Evolutionary conservation across 2,797 vertebrate genomes (phyloP).

Genomic region (Yasuhikotakia modesta): DNA sequence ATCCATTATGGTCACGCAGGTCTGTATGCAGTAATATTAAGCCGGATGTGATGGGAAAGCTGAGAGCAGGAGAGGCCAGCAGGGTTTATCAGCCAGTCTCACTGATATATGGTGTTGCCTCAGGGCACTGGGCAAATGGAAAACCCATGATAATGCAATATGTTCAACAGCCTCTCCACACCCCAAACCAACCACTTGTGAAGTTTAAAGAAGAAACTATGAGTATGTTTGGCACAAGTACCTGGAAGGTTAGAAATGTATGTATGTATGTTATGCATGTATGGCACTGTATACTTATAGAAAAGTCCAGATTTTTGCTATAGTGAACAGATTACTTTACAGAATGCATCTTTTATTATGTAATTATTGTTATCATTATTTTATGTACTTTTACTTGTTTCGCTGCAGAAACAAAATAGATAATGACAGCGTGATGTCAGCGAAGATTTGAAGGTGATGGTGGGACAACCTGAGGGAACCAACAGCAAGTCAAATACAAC

Average conservation of each 20-base stretch:
- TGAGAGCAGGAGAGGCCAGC: conserved; percentile 20
- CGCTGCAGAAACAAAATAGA: conserved; percentile 11
- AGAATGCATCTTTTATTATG: too few species aligned
- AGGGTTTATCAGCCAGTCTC: conserved; percentile 29
- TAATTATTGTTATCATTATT: too few species aligned
- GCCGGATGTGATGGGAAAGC: conserved; percentile 3
- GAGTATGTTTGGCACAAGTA: conserved; percentile 7
- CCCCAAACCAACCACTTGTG: conserved; percentile 4
- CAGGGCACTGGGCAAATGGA: conserved; percentile 41
- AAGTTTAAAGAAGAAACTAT: not conserved
- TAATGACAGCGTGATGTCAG: not conserved
- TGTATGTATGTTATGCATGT: too few species aligned
- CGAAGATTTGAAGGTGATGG: too few species aligned
- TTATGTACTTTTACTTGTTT: too few species aligned
- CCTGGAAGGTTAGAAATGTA: too few species aligned
- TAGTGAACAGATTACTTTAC: too few species aligned
- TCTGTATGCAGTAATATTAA: conserved; percentile 42
- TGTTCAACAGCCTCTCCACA: conserved; percentile 40
- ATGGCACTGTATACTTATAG: too few species aligned
- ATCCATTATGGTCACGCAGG: conserved; percentile 45
- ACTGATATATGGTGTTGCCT: conserved; percentile 41
- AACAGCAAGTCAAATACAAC: not conserved
- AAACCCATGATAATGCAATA: conserved; percentile 53
- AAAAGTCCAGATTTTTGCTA: too few species aligned
- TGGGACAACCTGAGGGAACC: not conserved